Conservation (phyloP, 2,888 invertebrate species). For the Dinocampus coccinellae region DNA sequence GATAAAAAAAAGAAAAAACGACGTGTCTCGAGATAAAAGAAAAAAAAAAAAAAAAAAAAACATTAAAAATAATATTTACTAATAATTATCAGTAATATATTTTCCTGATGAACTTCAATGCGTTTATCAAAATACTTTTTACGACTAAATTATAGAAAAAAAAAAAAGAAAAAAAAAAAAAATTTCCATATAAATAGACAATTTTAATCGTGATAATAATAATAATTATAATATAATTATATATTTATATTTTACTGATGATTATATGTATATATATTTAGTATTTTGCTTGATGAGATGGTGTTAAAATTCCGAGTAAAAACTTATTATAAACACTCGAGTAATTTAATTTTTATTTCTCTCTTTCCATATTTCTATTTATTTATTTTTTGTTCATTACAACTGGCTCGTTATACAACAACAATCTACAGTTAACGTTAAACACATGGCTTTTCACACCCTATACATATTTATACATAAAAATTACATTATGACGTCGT, state of each 20-base stretch:
- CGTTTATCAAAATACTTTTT: not conserved
- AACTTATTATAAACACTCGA: not conserved
- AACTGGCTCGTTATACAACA: not conserved
- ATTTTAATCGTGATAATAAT: not conserved
- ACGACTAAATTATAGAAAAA: not conserved
- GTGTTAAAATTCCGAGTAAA: not conserved
- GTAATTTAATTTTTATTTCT: not conserved
- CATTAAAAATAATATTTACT: too few species aligned
- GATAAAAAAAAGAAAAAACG: too few species aligned
- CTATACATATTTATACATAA: not conserved
- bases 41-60: too few species aligned
- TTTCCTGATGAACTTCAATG: not conserved
- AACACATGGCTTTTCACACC: constrained; percentile 1
- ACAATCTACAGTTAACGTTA: not conserved
- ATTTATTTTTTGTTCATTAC: not conserved
- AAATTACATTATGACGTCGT: not conserved
- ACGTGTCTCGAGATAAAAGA: too few species aligned
- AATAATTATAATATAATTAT: not conserved
- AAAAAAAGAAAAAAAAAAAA: not conserved
- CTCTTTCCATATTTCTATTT: not conserved
- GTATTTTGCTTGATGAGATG: not conserved
- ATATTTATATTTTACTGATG: too few species aligned
- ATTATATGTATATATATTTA: too few species aligned
- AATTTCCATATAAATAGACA: not conserved
- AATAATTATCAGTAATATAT: too few species aligned